Evolutionary conservation across 1,140 invertebrate genomes (phyloP).

Genomic region (Camponotus pennsylvanicus): DNA sequence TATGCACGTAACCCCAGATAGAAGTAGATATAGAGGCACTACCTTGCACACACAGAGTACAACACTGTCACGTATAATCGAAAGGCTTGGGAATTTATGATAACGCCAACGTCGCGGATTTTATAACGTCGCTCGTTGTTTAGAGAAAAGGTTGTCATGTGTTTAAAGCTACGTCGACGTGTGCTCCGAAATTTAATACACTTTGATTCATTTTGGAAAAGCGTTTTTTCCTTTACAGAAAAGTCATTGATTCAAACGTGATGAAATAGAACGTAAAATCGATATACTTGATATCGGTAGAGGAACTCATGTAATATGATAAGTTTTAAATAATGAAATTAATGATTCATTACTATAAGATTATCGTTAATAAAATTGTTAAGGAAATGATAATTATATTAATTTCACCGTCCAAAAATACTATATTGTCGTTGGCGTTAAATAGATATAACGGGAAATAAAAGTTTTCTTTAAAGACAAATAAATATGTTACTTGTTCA

Average conservation of each 20-base stretch:
- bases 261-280: not conserved
- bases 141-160: not conserved
- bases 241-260: not conserved
- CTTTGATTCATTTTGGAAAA: not conserved
- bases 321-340: not conserved
- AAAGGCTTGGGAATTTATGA: slow-evolving; percentile 56
- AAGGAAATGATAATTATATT: not conserved
- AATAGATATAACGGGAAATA: no score
- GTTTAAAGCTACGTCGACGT: not conserved
- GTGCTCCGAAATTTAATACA: not conserved
- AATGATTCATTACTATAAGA: not conserved
- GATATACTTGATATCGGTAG: not conserved
- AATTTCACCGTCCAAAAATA: not conserved
- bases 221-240: not conserved
- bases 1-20: slow-evolving; percentile 54
- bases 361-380: not conserved
- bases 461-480: slow-evolving; percentile 2
- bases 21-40: not conserved
- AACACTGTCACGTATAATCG: slow-evolving; percentile 56
- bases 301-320: not conserved
- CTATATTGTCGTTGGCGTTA: not conserved
- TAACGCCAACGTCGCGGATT: not conserved
- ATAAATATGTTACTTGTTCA: not conserved
- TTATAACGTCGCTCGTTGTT: slow-evolving; percentile 1
- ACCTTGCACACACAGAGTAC: not conserved